Evolutionary conservation across 1,140 invertebrate genomes (phyloP), one percentile per base, ranked within the genome.

Genomic region (Prorops nasuta): DNA sequence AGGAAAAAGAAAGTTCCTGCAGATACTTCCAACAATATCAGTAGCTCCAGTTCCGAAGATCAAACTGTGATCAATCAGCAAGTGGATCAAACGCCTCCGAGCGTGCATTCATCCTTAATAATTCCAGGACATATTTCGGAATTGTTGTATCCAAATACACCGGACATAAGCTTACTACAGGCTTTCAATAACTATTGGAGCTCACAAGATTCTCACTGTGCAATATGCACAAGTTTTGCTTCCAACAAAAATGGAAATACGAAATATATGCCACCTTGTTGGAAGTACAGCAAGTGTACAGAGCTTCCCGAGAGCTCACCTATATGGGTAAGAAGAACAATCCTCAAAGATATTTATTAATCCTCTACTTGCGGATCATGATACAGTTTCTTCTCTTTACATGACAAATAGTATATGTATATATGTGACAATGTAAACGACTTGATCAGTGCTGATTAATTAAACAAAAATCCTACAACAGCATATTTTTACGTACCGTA

Each of bases 111-210:
- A 6, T 16, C 34, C 10, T 46, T 49, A 0, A 49, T 64, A 15
- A 67, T 72, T 34, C 71, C 72, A 2, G 70, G 70, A 3, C 72
- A 77, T 7, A 66, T 74, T 18, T 58, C 61, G 0, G 61, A 67
- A 2, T 73, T 77, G 69, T 20, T 77, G 0, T 66, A 58, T 41
- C 75, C 75, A 1, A 69, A 54, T 10, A 44, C 61, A 14, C 64
- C 67, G 1, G 63, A 67, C n/a, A 54, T 63, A 1, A 54, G 69
- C 0, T 40, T 69, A 1, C 35, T 74, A 16, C 62, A 67, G 40
- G 66, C 66, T 0, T 77, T 73, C 51, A 77, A 77, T 49, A 58
- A 76, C 49, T 77, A 77, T 43, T 77, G 75, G 75, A 76, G 75
- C 45, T 58, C 67, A 20, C 71, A 76, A 42, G 55, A 66, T 1